These are phyloP conservation scores for Osmerus mordax DNA, from an alignment of 2,113 vertebrate genomes.

Conservation along the genomic window DNA sequence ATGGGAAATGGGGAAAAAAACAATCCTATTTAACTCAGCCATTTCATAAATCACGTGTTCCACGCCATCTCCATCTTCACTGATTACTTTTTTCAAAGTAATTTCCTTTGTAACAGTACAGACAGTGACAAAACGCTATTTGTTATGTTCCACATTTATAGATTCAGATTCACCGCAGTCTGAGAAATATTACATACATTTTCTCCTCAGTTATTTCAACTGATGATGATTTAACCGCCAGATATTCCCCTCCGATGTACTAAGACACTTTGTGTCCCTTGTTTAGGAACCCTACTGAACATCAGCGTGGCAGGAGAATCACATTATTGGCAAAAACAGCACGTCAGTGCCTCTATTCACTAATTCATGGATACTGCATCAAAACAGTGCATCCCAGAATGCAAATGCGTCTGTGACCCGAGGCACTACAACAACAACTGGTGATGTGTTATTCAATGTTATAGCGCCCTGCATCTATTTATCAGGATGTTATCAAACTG, in stretches of 20 bases:
- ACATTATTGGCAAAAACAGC: neutral
- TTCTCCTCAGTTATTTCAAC: no score
- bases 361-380: neutral
- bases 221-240: neutral
- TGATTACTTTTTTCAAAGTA: no score
- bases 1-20: no score
- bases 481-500: neutral
- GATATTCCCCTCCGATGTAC: neutral
- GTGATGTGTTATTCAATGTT: neutral
- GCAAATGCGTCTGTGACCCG: neutral
- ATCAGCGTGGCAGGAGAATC: neutral
- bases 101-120: no score
- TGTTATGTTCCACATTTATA: no score
- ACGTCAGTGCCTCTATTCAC: neutral
- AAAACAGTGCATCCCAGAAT: slow-evolving; percentile 13
- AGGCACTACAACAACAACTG: neutral
- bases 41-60: no score
- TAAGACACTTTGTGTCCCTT: neutral
- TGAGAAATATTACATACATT: no score
- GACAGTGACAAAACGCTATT: no score
- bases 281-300: neutral
- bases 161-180: no score
- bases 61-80: no score
- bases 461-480: neutral
- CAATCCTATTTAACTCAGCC: no score